Conservation (phyloP, 2,888 invertebrate species). For the Brenthis ino region DNA sequence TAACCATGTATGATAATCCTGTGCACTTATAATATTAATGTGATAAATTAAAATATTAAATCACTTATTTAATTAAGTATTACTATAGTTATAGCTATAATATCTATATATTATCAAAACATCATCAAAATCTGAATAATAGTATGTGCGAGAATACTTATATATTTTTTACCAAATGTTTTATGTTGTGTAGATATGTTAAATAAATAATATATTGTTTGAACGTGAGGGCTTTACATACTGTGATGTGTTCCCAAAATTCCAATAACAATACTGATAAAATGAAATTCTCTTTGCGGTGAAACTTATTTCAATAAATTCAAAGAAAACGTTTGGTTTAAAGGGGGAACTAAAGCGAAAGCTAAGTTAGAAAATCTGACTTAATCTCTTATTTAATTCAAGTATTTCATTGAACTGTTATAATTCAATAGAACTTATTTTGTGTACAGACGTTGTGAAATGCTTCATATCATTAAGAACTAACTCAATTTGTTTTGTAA, state of each 20-base stretch:
- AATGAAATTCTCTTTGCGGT: neutral
- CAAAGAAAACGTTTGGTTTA: conserved; percentile 2
- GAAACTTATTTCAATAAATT: conserved; percentile 1
- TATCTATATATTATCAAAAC: too few relatives aligned
- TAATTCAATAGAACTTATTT: neutral
- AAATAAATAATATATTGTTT: neutral
- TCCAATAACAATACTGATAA: neutral
- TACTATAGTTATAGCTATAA: too few relatives aligned
- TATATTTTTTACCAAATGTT: too few relatives aligned
- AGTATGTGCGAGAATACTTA: too few relatives aligned
- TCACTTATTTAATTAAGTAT: too few relatives aligned
- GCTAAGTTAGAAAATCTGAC: neutral
- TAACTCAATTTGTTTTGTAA: neutral
- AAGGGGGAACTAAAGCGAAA: neutral
- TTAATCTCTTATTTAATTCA: conserved; percentile 2
- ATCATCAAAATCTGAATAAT: too few relatives aligned
- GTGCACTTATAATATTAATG: too few relatives aligned
- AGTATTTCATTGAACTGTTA: neutral
- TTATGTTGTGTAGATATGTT: neutral
- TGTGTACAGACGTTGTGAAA: neutral
- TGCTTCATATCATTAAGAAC: neutral
- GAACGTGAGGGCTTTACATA: neutral
- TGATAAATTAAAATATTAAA: too few relatives aligned
- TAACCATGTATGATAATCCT: too few relatives aligned
- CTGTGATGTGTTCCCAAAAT: neutral